Evolutionary conservation across 2,113 vertebrate genomes (phyloP).

Genomic region (Bufo bufo): DNA sequence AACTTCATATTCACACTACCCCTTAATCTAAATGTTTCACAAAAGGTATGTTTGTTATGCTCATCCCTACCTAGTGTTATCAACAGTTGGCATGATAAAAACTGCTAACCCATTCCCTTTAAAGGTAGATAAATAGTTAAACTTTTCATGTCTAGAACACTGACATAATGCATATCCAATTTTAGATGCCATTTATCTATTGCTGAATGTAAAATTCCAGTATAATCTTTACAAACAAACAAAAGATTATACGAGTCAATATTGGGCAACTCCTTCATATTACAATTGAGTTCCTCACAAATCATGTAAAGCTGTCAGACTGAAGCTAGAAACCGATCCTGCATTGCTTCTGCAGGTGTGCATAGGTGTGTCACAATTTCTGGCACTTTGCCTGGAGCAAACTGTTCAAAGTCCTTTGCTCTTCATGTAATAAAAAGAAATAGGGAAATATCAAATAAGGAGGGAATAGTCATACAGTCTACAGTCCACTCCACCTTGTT

Average conservation of each 20-base stretch:
- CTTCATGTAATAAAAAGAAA: neutral
- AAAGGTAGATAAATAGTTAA: neutral
- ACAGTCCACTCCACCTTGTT: neutral
- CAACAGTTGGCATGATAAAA: too few relatives aligned
- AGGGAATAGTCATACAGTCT: neutral
- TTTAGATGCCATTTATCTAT: neutral
- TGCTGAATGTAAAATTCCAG: neutral
- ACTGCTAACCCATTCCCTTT: neutral
- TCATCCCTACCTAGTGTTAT: too few relatives aligned
- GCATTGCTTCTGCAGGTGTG: slow-evolving; percentile 13
- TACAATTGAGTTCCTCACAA: neutral
- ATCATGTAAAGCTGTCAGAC: neutral
- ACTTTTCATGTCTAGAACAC: neutral
- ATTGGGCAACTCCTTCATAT: slow-evolving; percentile 27
- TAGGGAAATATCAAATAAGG: neutral
- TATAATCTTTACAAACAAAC: neutral
- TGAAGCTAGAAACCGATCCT: neutral
- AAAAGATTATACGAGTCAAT: slow-evolving; percentile 27
- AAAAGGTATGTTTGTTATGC: too few relatives aligned
- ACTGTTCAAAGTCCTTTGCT: slow-evolving; percentile 34
- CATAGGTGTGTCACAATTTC: slow-evolving; percentile 14
- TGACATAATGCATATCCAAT: neutral
- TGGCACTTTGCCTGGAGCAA: slow-evolving; percentile 20
- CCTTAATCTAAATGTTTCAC: too few relatives aligned
- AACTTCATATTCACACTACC: too few relatives aligned